These are phyloP conservation scores for Dipodomys merriami DNA, from an alignment of 2,113 vertebrate genomes.

Conservation along the genomic window DNA sequence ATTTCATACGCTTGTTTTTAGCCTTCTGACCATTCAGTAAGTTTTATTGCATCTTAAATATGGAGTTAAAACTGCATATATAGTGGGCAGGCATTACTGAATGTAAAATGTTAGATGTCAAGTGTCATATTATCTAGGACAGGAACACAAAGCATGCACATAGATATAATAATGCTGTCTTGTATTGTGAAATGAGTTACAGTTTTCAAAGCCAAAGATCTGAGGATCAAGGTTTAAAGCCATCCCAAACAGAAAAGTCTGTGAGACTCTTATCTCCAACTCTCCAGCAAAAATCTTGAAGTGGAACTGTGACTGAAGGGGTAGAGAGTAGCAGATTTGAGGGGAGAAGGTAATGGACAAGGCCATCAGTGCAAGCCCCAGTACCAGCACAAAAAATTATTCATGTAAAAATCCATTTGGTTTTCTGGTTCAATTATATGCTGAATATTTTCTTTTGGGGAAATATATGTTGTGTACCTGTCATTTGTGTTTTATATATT, in stretches of 20 bases:
- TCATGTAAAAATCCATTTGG: neutral
- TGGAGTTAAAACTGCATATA: neutral
- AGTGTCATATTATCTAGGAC: slow-evolving; percentile 5
- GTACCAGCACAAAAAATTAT: neutral
- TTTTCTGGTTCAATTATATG: neutral
- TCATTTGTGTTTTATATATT: neutral
- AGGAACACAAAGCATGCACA: neutral
- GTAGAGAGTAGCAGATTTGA: too few species aligned
- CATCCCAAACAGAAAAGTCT: too few species aligned
- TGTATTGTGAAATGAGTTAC: neutral
- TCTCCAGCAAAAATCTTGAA: too few species aligned
- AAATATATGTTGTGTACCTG: neutral
- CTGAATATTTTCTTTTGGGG: slow-evolving; percentile 34
- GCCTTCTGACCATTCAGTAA: neutral
- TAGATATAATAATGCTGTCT: slow-evolving; percentile 35
- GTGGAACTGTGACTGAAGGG: too few species aligned
- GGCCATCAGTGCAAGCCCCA: too few species aligned
- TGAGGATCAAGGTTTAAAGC: too few species aligned
- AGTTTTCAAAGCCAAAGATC: neutral
- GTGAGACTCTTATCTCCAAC: too few species aligned
- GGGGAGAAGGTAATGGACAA: too few species aligned
- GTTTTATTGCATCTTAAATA: slow-evolving; percentile 41
- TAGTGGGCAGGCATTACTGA: neutral
- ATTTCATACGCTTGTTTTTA: slow-evolving; percentile 21
- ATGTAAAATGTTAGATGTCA: slow-evolving; percentile 18